phyloP scores from a whole-genome alignment of 2,113 vertebrate genomes.

The Beaufortia kweichowensis region DNA sequence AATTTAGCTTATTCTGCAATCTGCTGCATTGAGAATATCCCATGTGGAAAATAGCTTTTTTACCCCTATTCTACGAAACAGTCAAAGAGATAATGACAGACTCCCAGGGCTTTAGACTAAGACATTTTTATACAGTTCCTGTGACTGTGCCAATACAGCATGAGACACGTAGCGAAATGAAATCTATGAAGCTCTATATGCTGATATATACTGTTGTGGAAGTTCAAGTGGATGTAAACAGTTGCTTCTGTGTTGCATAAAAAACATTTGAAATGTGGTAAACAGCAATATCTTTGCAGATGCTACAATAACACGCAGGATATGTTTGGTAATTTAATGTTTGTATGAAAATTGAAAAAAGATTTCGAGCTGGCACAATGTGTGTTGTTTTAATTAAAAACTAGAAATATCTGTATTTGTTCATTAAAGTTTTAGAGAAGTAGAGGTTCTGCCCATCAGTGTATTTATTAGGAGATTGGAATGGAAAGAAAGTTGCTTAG shows the following conservation, averaged over 20 bases:
- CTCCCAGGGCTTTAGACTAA: constrained; percentile 55
- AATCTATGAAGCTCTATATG: constrained; percentile 14
- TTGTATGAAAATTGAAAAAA: not conserved
- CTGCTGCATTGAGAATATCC: constrained; percentile 59
- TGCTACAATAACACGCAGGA: not conserved
- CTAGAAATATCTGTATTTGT: constrained; percentile 16
- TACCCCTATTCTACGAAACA: constrained; percentile 48
- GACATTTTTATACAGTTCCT: constrained; percentile 30
- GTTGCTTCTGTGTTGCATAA: not conserved
- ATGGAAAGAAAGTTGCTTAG: constrained; percentile 41
- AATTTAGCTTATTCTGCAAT: constrained; percentile 63
- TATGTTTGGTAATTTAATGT: not conserved
- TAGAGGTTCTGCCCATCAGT: constrained; percentile 36
- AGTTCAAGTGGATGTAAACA: constrained; percentile 25
- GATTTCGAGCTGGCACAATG: not conserved
- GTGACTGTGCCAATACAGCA: constrained; percentile 7
- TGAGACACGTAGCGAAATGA: constrained; percentile 16
- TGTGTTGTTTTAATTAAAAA: constrained; percentile 24
- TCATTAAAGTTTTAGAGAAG: constrained; percentile 39
- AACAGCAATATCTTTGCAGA: not conserved
- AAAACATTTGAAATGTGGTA: not conserved
- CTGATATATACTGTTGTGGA: not conserved
- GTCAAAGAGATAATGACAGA: constrained; percentile 53
- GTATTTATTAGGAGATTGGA: constrained; percentile 38
- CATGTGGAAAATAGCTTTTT: constrained; percentile 63